Evolutionary conservation across 2,797 vertebrate species (phyloP), one percentile per base, ranked within the genome.

Genomic region (Poeciliopsis presidionis): DNA sequence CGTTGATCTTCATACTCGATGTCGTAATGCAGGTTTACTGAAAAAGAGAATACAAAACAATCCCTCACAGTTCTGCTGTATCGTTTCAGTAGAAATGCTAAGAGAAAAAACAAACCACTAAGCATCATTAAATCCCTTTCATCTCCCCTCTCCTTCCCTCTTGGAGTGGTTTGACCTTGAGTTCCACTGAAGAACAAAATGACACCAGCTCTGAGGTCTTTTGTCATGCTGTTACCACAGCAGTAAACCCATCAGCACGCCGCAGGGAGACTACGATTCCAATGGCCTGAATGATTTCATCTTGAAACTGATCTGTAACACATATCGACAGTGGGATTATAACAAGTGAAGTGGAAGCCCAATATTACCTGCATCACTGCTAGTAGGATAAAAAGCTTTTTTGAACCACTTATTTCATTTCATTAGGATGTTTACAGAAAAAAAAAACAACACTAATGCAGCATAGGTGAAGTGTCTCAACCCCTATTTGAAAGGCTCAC

Each of bases 141-240:
- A 69, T 86, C 76, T 53, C 28, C 11, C 71, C 80, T 75, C n/a
- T 47, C 28, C 59, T 46, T 74, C n/a, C 59, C 57, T 77, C 81
- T 72, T 7, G 12, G 55, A 86, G 80, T 20, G 8, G 28, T 80
- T 71, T 22, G 84, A 92, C 91, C 87, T 91, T 87, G 78, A 87
- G 85, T 69, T 81, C 71, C 77, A 69, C 18, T 2, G 83, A 81
- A 76, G 71, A 69, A 73, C 82, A 67, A 16, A 81, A 57, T 2
- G 82, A 76, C 84, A 78, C 43, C 20, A 39, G 83, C 84, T 0
- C 81, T n/a, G 73, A 81, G 76, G 69, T 86, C 84, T 84, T 88
- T 88, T 78, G 84, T 92, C 83, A 83, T 41, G 78, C 75, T 41
- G 85, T 39, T 65, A 70, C 77, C 33, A 75, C 83, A 73, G 84